Conservation (phyloP, 2,113 vertebrate genomes). For the Fulica atra region DNA sequence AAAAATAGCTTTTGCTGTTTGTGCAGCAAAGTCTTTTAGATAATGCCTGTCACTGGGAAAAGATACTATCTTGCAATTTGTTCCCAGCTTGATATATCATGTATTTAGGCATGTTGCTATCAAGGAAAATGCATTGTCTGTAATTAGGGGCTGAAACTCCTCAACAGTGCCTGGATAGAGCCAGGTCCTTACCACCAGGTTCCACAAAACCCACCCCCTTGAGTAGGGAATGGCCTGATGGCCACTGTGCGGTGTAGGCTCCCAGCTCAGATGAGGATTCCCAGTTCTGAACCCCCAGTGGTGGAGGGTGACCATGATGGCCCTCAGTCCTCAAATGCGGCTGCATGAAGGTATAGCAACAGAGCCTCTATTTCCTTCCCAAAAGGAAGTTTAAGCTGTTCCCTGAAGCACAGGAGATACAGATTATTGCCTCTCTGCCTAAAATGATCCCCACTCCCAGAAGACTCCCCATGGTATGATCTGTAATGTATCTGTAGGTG, state of each 20-base stretch:
- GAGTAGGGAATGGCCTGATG: background rate
- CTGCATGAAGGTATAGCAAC: background rate
- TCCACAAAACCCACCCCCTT: background rate
- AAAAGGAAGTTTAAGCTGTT: background rate
- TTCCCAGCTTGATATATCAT: background rate
- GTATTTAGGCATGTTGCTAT: background rate
- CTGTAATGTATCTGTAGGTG: background rate
- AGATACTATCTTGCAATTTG: background rate
- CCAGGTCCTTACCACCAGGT: background rate
- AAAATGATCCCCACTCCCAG: background rate
- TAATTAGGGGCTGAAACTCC: background rate
- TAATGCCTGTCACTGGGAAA: background rate
- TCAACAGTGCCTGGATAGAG: background rate
- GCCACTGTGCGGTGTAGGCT: background rate
- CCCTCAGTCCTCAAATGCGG: rapidly evolving
- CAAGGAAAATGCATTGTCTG: background rate
- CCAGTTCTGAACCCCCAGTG: background rate
- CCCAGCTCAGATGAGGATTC: background rate
- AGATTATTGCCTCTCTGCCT: background rate
- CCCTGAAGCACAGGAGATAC: background rate
- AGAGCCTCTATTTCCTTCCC: background rate
- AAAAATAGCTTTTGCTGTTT: background rate
- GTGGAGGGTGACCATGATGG: background rate
- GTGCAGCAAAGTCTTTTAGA: background rate
- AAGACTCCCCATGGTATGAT: background rate